These are phyloP conservation scores for Leiothrix lutea DNA, from an alignment of 2,113 vertebrate genomes.

Conservation along the genomic window DNA sequence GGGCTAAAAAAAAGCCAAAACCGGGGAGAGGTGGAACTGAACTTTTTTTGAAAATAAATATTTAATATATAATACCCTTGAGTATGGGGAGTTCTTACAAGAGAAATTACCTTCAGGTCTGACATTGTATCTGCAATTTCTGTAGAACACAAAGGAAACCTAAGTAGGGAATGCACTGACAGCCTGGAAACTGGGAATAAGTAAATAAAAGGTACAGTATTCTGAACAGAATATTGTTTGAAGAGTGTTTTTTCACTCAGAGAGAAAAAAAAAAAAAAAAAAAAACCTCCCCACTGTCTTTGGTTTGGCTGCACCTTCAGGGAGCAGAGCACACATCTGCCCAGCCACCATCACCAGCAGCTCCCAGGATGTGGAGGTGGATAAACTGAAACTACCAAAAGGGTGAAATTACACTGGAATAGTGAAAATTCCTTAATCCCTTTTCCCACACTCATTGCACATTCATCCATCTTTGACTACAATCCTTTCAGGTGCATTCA, in stretches of 20 bases:
- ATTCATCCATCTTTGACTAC: background rate
- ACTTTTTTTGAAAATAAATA: background rate
- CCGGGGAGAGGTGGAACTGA: background rate
- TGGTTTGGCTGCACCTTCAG: background rate
- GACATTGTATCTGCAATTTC: background rate
- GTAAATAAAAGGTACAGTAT: background rate
- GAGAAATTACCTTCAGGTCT: background rate
- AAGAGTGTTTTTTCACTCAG: background rate
- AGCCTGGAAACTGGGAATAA: background rate
- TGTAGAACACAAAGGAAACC: background rate
- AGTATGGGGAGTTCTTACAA: background rate
- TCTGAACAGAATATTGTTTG: background rate
- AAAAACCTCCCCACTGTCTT: fast-evolving
- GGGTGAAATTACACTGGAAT: background rate
- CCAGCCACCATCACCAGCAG: background rate
- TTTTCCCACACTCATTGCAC: background rate
- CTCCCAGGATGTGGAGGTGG: background rate
- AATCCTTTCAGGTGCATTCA: background rate
- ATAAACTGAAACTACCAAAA: background rate
- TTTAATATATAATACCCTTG: background rate
- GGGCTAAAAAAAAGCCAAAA: background rate
- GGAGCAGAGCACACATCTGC: background rate
- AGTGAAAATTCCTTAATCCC: background rate
- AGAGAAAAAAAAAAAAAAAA: background rate
- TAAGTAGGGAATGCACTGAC: background rate